These are phyloP conservation scores for Pyrrhosoma nymphula DNA, from an alignment of 2,888 invertebrate genomes.

Conservation along the genomic window DNA sequence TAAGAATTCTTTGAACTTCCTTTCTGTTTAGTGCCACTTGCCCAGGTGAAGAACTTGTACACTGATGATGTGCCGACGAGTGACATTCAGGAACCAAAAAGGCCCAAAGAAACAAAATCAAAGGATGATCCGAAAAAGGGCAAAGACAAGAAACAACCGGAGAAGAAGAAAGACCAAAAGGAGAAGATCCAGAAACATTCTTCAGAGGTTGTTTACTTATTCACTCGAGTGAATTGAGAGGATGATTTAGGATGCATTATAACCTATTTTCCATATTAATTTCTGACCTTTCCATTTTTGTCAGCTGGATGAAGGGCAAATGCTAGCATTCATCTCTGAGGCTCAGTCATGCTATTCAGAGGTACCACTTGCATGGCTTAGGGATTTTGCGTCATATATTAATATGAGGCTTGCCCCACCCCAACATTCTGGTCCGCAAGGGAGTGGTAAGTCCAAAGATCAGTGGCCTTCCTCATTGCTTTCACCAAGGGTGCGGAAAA, in stretches of 20 bases:
- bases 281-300: background rate
- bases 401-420: constrained; percentile 83
- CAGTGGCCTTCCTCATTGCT: constrained; percentile 78
- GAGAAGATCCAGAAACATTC: constrained; percentile 11
- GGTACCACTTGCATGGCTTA: constrained; percentile 86
- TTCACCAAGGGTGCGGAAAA: constrained; percentile 78
- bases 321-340: constrained; percentile 77
- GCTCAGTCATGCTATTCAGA: constrained; percentile 84
- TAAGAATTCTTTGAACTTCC: background rate
- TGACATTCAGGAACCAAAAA: constrained; percentile 75
- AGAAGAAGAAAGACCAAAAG: constrained; percentile 39
- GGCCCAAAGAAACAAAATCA: constrained; percentile 78
- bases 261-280: background rate
- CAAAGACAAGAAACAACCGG: constrained; percentile 24
- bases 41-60: constrained; percentile 85
- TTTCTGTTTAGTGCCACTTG: constrained; percentile 82
- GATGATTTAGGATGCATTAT: background rate
- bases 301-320: constrained; percentile 71
- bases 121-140: constrained; percentile 77
- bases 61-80: constrained; percentile 77
- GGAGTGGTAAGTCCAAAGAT: constrained; percentile 77
- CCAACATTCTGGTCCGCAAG: constrained; percentile 79
- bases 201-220: constrained; percentile 10
- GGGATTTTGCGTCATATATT: constrained; percentile 84
- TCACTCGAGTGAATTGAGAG: background rate